Percentiles rank a stretch among this genome's conserved stretches.
phyloP scores from a whole-genome alignment of 2,888 invertebrate species.

The Galerucella nymphaeae region DNA sequence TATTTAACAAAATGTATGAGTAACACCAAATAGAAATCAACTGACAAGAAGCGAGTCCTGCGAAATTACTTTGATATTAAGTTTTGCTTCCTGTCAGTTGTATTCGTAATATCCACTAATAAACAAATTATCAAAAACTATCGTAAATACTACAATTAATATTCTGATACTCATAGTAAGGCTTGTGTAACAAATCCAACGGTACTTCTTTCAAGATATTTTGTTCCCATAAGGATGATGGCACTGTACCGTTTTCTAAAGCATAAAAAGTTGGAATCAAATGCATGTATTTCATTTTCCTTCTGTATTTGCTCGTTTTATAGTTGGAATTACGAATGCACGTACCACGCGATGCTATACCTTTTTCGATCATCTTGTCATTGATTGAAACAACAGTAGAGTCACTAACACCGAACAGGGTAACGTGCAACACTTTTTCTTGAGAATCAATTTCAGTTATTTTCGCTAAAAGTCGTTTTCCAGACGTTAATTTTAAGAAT shows the following conservation, averaged over 20 bases:
- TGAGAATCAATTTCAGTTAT: slow-evolving; percentile 27
- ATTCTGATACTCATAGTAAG: slow-evolving; percentile 28
- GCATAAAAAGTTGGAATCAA: slow-evolving; percentile 38
- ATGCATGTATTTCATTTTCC: slow-evolving; percentile 35
- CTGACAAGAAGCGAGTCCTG: too few relatives aligned
- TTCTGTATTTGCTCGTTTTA: slow-evolving; percentile 26
- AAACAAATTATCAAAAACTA: too few relatives aligned
- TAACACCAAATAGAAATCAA: too few relatives aligned
- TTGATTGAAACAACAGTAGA: neutral
- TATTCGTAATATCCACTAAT: too few relatives aligned
- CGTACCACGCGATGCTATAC: slow-evolving; percentile 21
- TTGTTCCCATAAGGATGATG: slow-evolving; percentile 39
- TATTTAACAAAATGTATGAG: too few relatives aligned
- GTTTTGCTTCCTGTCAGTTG: too few relatives aligned
- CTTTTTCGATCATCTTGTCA: slow-evolving; percentile 20
- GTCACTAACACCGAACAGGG: slow-evolving; percentile 13
- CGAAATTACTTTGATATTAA: too few relatives aligned
- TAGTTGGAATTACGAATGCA: slow-evolving; percentile 9
- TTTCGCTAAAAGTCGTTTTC: slow-evolving; percentile 22
- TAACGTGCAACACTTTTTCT: slow-evolving; percentile 30
- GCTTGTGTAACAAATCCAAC: slow-evolving; percentile 33
- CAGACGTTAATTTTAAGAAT: slow-evolving; percentile 28
- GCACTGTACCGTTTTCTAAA: slow-evolving; percentile 36
- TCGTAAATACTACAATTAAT: neutral
- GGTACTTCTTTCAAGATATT: slow-evolving; percentile 36